Conservation (phyloP, 2,888 invertebrate species). For the Eristalis arbustorum region DNA sequence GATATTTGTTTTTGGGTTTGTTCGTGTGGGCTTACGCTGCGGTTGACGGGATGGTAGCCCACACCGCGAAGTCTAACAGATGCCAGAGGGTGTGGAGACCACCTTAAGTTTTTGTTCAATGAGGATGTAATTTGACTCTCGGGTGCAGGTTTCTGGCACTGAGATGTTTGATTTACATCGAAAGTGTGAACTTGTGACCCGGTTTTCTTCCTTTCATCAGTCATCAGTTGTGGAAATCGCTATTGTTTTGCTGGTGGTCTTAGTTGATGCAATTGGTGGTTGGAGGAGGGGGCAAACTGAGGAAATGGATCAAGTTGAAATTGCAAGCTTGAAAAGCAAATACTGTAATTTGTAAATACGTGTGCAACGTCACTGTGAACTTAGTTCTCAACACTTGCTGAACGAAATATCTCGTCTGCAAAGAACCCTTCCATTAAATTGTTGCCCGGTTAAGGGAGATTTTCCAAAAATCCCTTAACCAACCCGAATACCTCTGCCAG, state of each 20-base stretch:
- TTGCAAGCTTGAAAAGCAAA: background rate
- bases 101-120: slow-evolving; percentile 22
- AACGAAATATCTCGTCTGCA: no score
- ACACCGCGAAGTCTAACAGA: background rate
- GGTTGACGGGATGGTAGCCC: background rate
- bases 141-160: background rate
- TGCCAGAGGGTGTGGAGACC: background rate
- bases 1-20: slow-evolving; percentile 49
- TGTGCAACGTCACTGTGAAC: background rate
- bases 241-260: slow-evolving; percentile 25
- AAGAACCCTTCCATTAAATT: no score
- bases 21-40: background rate
- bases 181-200: slow-evolving; percentile 35
- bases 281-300: background rate
- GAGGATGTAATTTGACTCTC: slow-evolving; percentile 26
- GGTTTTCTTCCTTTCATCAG: background rate
- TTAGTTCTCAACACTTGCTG: no score
- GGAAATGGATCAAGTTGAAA: background rate
- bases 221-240: background rate
- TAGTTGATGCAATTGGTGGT: slow-evolving; percentile 1
- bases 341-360: background rate
- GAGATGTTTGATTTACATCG: slow-evolving; percentile 37
- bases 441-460: no score
- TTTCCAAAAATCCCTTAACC: no score
- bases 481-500: background rate